Percentiles rank a stretch among this genome's conserved stretches.
These are phyloP conservation scores for Sceloporus tristichus DNA, from an alignment of 2,113 vertebrate species.

Conservation along the genomic window DNA sequence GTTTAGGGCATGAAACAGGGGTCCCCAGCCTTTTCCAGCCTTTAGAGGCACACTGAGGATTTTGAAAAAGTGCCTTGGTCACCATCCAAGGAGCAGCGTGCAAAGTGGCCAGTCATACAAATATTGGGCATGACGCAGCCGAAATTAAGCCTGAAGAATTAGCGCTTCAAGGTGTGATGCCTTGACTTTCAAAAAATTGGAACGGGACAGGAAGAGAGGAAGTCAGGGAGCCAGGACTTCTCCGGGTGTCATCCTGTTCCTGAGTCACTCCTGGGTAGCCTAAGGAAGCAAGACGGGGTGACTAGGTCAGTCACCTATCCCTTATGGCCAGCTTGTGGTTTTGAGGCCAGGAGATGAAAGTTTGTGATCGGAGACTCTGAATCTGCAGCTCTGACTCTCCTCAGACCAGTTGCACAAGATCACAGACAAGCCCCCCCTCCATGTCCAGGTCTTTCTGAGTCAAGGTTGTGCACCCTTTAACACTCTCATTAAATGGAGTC, in stretches of 20 bases:
- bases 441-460: conserved; percentile 32
- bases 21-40: neutral
- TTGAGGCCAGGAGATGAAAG: conserved; percentile 34
- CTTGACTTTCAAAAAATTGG: neutral
- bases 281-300: neutral
- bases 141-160: neutral
- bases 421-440: neutral
- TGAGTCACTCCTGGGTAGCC: conserved; percentile 23
- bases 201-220: neutral
- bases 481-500: conserved; percentile 1
- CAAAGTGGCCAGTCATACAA: too few relatives aligned
- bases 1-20: neutral
- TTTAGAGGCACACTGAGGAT: neutral
- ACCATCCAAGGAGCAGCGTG: neutral
- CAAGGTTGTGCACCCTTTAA: conserved; percentile 3
- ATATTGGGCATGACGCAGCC: neutral
- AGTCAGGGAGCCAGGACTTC: neutral
- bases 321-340: conserved; percentile 20
- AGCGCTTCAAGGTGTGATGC: neutral
- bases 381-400: conserved; percentile 28
- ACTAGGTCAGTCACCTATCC: conserved; percentile 3
- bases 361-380: conserved; percentile 42
- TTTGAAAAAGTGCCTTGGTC: neutral
- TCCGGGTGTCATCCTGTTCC: conserved; percentile 20
- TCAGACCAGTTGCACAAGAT: conserved; percentile 22